Evolutionary conservation across 2,113 vertebrate genomes (phyloP).

Genomic region (Chloebia gouldiae): DNA sequence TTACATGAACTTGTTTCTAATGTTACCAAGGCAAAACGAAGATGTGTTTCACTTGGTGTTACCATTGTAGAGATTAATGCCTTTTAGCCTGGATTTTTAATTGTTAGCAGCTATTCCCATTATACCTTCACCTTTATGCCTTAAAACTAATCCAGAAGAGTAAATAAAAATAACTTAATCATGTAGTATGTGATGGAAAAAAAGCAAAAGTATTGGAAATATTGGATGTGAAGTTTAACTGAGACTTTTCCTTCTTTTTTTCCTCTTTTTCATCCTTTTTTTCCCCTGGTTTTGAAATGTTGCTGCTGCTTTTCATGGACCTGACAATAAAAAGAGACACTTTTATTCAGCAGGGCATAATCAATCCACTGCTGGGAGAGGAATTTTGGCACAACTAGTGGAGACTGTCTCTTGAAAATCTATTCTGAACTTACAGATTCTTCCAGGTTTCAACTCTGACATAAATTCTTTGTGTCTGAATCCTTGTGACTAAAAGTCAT

Average conservation of each 20-base stretch:
- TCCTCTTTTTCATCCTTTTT: accelerated
- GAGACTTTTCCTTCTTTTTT: neutral
- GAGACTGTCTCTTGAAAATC: neutral
- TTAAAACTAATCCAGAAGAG: neutral
- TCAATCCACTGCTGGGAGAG: neutral
- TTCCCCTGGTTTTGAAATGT: neutral
- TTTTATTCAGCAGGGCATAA: neutral
- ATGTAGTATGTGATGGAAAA: neutral
- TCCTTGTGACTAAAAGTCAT: neutral
- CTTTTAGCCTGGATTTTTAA: neutral
- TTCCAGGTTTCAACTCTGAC: neutral
- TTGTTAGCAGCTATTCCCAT: neutral
- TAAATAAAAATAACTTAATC: neutral
- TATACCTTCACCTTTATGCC: neutral
- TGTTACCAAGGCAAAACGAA: neutral
- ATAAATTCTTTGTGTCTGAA: neutral
- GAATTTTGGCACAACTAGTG: neutral
- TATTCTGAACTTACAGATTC: neutral
- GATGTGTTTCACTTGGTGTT: neutral
- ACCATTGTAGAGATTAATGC: neutral
- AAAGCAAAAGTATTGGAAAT: neutral
- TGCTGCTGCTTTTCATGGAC: neutral
- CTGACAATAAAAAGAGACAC: neutral
- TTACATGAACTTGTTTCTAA: neutral
- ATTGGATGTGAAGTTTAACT: neutral